phyloP scores from a whole-genome alignment of 2,888 invertebrate species.

The Malthinus seriepunctatus region DNA sequence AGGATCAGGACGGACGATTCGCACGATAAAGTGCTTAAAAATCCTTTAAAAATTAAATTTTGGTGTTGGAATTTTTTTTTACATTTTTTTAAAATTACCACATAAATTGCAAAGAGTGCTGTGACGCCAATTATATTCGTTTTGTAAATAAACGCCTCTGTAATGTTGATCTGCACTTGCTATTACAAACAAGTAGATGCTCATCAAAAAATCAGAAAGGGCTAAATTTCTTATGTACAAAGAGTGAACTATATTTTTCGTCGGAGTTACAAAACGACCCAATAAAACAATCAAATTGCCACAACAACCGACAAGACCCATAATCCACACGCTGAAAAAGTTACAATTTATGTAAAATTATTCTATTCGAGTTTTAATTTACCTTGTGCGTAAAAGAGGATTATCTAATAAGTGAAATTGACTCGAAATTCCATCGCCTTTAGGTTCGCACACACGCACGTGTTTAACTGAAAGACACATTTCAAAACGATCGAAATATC shows the following conservation, averaged over 20 bases:
- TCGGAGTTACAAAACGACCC: constrained; percentile 59
- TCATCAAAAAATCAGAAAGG: constrained; percentile 66
- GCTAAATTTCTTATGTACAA: constrained; percentile 66
- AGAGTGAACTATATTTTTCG: constrained; percentile 63
- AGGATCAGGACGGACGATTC: constrained; percentile 65
- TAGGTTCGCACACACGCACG: constrained; percentile 62
- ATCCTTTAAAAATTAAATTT: constrained; percentile 51
- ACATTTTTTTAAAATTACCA: constrained; percentile 48
- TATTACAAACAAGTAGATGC: constrained; percentile 63
- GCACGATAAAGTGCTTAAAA: constrained; percentile 63
- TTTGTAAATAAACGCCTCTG: constrained; percentile 60
- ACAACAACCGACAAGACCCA: constrained; percentile 61
- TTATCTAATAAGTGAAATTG: constrained; percentile 62
- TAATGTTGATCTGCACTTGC: constrained; percentile 59
- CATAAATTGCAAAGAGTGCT: constrained; percentile 61
- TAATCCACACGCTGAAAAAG: constrained; percentile 67
- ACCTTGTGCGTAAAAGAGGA: constrained; percentile 59
- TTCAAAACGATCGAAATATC: constrained; percentile 63
- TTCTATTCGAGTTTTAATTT: background rate
- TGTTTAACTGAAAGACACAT: constrained; percentile 60
- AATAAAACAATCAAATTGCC: constrained; percentile 63
- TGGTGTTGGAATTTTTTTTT: background rate
- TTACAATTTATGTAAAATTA: background rate
- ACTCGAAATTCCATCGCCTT: constrained; percentile 64
- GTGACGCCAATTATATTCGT: constrained; percentile 63